phyloP scores from a whole-genome alignment of 2,113 vertebrate species.

The Heterocephalus glaber region DNA sequence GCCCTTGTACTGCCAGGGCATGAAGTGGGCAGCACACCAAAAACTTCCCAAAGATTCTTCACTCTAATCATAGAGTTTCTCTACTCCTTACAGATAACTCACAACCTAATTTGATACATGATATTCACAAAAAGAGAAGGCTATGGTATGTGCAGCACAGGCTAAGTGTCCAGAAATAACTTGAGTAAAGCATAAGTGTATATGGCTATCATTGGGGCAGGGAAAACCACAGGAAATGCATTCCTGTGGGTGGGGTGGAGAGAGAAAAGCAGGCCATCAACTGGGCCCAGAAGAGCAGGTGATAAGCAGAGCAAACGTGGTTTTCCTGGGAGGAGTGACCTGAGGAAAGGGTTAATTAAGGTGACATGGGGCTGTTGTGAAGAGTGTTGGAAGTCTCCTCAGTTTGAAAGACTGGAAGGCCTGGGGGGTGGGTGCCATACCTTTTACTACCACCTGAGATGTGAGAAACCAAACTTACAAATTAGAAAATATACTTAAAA shows the following conservation, averaged over 20 bases:
- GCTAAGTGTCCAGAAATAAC: background rate
- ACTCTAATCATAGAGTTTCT: background rate
- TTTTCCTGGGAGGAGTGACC: background rate
- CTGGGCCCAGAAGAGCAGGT: background rate
- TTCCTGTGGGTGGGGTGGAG: background rate
- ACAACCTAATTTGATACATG: background rate
- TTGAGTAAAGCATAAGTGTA: background rate
- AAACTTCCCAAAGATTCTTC: background rate
- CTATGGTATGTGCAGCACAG: background rate
- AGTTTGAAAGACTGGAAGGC: background rate
- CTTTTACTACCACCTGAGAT: background rate
- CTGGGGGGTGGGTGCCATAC: fast-evolving
- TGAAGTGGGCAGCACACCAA: background rate
- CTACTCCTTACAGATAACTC: background rate
- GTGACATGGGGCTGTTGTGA: background rate
- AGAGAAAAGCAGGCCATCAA: background rate
- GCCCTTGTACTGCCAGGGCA: background rate
- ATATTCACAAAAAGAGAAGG: background rate
- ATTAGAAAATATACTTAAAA: background rate
- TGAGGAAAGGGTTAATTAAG: background rate
- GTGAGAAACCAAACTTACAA: background rate
- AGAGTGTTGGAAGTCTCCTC: background rate
- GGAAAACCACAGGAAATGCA: background rate
- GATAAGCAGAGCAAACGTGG: background rate
- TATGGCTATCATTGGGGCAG: background rate